Evolutionary conservation across 2,888 invertebrate genomes (phyloP), one percentile per base, ranked within the genome.

Genomic region (Bedellia somnulentella): DNA sequence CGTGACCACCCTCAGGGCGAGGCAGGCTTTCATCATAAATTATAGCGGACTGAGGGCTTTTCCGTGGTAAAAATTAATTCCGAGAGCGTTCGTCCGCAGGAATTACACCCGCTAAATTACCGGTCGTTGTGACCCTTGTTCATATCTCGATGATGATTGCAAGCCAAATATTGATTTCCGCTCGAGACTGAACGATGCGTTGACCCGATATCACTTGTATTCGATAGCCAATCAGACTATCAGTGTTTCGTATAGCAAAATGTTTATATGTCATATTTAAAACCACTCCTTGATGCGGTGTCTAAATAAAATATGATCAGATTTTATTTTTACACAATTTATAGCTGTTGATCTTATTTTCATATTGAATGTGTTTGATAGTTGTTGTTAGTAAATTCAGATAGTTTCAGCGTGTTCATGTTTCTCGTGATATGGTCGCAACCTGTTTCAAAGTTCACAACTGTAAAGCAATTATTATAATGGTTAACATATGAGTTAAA

Each of bases 381-480:
- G n/a, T n/a, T n/a, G n/a, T n/a, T n/a, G n/a, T n/a, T n/a, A n/a
- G n/a, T n/a, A n/a, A n/a, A n/a, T n/a, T n/a, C n/a, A n/a, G n/a
- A n/a, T n/a, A n/a, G n/a, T n/a, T n/a, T n/a, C n/a, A n/a, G n/a
- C n/a, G n/a, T n/a, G n/a, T n/a, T n/a, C n/a, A n/a, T n/a, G n/a
- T n/a, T n/a, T 46, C 45, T 38, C 43, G 40, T 41, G 45, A 50
- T 22, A 15, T 29, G 13, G 29, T 13, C 5, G 9, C 14, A n/a
- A 22, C 24, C 16, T 5, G 29, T 12, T 29, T 24, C 10, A 29
- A 29, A 61, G 53, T 66, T 60, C 47, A 50, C 43, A 57, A 62
- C 55, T 47, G 49, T 52, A 41, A 43, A 52, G 50, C 60, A 64
- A 67, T 67, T 64, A 66, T 56, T 50, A 59, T 67, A 67, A 70